Evolutionary conservation across 2,888 invertebrate genomes (phyloP), one percentile per base, ranked within the genome.

Genomic region (Aquatica leii): DNA sequence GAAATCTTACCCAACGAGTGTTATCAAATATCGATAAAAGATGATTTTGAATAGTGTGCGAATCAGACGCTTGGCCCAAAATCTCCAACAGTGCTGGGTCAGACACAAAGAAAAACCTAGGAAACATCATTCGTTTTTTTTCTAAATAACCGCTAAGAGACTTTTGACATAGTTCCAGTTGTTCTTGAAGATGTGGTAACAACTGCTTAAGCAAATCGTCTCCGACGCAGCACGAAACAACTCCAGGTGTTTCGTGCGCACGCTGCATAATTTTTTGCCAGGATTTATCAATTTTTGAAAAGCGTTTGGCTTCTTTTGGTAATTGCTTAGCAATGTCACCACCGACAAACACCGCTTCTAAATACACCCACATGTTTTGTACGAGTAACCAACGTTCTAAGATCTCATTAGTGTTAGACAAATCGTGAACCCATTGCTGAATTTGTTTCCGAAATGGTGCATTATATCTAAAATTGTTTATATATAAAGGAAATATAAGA

Each of bases 241-340:
- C 97, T 1, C 97, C 96, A 0, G 97, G 93, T 0, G 95, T 97
- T 81, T 98, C 97, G 76, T 98, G 97, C 0, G 97, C 97, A 63
- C 97, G 84, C 81, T 95, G 95, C 95, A 96, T 96, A 54, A 98
- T 97, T 81, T 97, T 97, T 81, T 97, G 96, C 98, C 98, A 98
- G 0, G 97, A 95, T 79, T 97, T 97, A 81, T 98, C 98, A 65
- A 98, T 98, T 84, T 96, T 97, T 31, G 94, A 93, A 82, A 98
- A 98, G 69, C 95, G 85, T 78, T 95, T 95, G 0, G 95, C 95
- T 82, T 95, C 95, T 78, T 95, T 95, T 0, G 98, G 98, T 51
- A 98, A 82, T 77, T 98, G 98, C 76, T 97, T 97, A n/a, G 98
- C 98, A 73, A 98, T 98, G 78, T 98, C 98, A 58, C 98, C 98